These are phyloP conservation scores for Drosophila macrospina DNA, from an alignment of 2,888 invertebrate species.

Conservation along the genomic window DNA sequence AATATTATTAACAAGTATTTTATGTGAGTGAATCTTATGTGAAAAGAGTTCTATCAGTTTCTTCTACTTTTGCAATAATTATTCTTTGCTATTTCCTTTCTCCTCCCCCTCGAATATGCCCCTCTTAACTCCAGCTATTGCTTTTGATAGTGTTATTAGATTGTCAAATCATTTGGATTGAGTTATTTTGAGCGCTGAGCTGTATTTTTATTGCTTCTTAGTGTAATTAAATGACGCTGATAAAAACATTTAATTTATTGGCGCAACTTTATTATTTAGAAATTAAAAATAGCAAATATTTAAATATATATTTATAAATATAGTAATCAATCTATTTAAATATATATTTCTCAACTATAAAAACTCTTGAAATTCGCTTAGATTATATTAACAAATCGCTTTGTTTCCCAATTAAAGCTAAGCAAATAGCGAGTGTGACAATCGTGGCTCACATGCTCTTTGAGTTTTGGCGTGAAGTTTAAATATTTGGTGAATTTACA, in stretches of 20 bases:
- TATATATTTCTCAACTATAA: too few relatives aligned
- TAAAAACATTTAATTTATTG: constrained; percentile 1
- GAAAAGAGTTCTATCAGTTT: too few relatives aligned
- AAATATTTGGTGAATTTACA: constrained; percentile 52
- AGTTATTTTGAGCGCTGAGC: constrained; percentile 15
- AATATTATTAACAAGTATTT: too few relatives aligned
- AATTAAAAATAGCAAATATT: too few relatives aligned
- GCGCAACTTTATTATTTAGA: neutral
- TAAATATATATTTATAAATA: too few relatives aligned
- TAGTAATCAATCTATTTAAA: too few relatives aligned
- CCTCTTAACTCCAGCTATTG: neutral
- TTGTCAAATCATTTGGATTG: constrained; percentile 1
- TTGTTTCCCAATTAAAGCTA: neutral
- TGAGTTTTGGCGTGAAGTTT: constrained; percentile 41
- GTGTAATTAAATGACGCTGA: constrained; percentile 10
- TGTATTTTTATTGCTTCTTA: constrained; percentile 2
- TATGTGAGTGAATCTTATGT: neutral
- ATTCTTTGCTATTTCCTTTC: too few relatives aligned
- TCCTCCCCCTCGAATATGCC: too few relatives aligned
- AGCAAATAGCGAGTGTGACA: neutral
- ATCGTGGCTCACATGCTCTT: constrained; percentile 12
- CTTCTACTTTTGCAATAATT: too few relatives aligned
- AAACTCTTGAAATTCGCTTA: too few relatives aligned
- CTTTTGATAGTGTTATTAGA: constrained; percentile 10
- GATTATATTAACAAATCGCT: neutral